Percentiles rank a stretch among this genome's conserved stretches.
phyloP scores from a whole-genome alignment of 2,888 invertebrate species.

The Apamea epomidion region DNA sequence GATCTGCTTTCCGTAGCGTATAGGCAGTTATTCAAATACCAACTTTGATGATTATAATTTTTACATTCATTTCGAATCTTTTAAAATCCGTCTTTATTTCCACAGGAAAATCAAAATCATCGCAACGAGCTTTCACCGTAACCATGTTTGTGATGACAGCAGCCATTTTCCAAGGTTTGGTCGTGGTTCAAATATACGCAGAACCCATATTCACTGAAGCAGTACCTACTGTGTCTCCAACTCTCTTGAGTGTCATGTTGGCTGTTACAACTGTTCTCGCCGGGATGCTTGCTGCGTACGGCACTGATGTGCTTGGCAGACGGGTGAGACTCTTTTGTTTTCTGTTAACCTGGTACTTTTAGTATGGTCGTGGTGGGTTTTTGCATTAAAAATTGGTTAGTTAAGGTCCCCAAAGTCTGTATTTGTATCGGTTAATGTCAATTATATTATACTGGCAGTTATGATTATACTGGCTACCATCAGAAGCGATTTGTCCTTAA shows the following conservation, averaged over 20 bases:
- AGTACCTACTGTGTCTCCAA: conserved; percentile 77
- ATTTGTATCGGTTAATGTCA: neutral
- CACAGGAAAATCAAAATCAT: conserved; percentile 79
- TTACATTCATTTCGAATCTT: neutral
- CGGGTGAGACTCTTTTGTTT: conserved; percentile 72
- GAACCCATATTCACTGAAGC: conserved; percentile 79
- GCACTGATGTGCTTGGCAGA: conserved; percentile 79
- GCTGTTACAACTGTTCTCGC: conserved; percentile 72
- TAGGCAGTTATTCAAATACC: neutral
- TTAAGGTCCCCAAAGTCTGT: neutral
- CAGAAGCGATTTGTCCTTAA: too few species aligned
- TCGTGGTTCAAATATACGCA: conserved; percentile 82
- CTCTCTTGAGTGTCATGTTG: conserved; percentile 75
- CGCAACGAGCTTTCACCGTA: conserved; percentile 75
- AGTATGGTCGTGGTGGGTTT: neutral
- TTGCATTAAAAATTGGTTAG: neutral
- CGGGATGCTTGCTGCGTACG: conserved; percentile 76
- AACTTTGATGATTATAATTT: neutral
- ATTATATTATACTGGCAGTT: too few species aligned
- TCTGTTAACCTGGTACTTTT: conserved; percentile 57
- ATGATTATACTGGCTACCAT: too few species aligned
- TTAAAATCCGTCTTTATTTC: conserved; percentile 7
- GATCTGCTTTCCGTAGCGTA: neutral
- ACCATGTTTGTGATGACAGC: conserved; percentile 72
- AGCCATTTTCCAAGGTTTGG: conserved; percentile 80